phyloP scores from a whole-genome alignment of 2,797 vertebrate genomes.

The Emys orbicularis region DNA sequence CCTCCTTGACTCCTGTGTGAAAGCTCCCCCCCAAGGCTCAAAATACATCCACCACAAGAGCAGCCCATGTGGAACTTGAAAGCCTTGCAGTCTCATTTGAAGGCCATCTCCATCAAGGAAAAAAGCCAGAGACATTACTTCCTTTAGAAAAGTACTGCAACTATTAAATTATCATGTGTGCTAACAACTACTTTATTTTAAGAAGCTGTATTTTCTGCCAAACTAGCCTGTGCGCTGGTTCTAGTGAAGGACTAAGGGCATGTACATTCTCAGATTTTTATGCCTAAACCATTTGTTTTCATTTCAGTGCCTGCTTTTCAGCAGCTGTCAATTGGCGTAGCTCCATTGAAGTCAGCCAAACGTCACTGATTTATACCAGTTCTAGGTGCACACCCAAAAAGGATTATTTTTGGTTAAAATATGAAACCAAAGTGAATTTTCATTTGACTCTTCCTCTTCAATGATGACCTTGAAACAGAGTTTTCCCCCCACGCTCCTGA shows the following conservation, averaged over 20 bases:
- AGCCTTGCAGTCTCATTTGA: background rate
- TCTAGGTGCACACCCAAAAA: rapidly evolving
- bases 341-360: background rate
- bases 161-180: background rate
- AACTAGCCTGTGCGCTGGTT: background rate
- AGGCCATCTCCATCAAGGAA: background rate
- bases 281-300: background rate
- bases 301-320: background rate
- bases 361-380: background rate
- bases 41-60: background rate
- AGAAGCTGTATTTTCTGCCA: background rate
- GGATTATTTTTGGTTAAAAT: background rate
- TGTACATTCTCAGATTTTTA: background rate
- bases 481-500: background rate
- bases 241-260: background rate
- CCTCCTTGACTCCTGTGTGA: background rate
- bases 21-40: slow-evolving; percentile 1
- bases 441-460: rapidly evolving
- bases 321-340: background rate
- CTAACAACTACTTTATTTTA: background rate
- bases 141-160: background rate
- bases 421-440: background rate
- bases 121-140: background rate
- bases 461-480: background rate
- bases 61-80: background rate